Conservation (phyloP, 2,113 vertebrate genomes). For the Dendrocopos noguchii region DNA sequence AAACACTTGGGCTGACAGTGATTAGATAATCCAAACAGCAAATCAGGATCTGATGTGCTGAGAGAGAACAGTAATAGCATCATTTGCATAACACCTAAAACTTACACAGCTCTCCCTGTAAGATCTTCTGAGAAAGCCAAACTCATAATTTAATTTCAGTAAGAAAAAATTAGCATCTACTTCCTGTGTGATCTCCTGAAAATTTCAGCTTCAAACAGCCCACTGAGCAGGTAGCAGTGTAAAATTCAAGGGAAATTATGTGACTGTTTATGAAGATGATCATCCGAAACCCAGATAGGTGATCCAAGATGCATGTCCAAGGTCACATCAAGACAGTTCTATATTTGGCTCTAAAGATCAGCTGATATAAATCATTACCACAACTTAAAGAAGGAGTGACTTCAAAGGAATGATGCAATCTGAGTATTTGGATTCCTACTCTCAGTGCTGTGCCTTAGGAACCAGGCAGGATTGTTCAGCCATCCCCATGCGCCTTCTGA, state of each 20-base stretch:
- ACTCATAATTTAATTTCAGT: background rate
- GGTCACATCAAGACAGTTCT: background rate
- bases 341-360: background rate
- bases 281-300: background rate
- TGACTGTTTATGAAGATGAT: background rate
- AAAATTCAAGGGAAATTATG: background rate
- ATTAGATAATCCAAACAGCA: constrained; percentile 15
- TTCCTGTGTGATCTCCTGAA: background rate
- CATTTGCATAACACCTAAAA: constrained; percentile 3
- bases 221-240: accelerated
- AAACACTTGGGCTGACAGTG: background rate
- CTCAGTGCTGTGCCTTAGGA: background rate
- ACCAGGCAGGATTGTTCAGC: background rate
- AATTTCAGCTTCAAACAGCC: background rate
- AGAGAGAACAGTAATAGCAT: background rate
- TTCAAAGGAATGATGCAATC: constrained; percentile 35
- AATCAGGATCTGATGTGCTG: background rate
- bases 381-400: background rate
- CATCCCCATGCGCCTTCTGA: background rate
- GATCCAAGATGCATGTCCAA: background rate
- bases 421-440: constrained; percentile 7
- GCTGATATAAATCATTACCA: background rate
- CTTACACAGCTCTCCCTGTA: background rate
- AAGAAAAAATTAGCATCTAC: background rate
- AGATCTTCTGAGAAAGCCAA: background rate